Conservation (phyloP, 2,888 invertebrate species). For the Chirona hameri region DNA sequence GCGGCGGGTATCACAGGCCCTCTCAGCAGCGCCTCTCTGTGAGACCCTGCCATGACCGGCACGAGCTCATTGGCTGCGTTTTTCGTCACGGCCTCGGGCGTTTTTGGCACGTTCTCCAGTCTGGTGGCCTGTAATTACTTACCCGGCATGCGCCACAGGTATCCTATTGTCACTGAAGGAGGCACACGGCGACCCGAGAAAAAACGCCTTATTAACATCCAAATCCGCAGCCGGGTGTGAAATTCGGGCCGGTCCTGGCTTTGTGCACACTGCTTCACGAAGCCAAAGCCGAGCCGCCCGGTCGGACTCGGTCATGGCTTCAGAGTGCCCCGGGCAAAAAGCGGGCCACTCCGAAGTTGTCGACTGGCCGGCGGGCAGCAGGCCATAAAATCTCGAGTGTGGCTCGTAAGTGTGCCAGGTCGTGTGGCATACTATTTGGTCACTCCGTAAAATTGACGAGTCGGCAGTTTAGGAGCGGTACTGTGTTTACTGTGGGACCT, state of each 20-base stretch:
- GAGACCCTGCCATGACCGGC: not conserved
- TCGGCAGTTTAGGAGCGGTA: not conserved
- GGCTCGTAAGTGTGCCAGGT: not conserved
- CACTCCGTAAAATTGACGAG: constrained; percentile 3
- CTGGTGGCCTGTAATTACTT: constrained; percentile 22
- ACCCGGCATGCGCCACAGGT: constrained; percentile 12
- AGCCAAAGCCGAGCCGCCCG: not conserved
- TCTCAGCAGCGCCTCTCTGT: not conserved
- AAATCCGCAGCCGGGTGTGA: constrained; percentile 1
- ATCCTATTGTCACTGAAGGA: constrained; percentile 6
- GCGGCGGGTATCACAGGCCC: too few species aligned
- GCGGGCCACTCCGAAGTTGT: not conserved
- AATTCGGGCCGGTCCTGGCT: not conserved
- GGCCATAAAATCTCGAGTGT: constrained; percentile 8
- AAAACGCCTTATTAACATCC: constrained; percentile 23
- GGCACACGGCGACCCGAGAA: not conserved
- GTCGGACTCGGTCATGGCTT: not conserved
- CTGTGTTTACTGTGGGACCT: constrained; percentile 4
- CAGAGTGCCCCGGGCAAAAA: not conserved
- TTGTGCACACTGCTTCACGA: not conserved
- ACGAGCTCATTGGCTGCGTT: not conserved
- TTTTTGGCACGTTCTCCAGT: not conserved
- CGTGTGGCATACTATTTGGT: not conserved
- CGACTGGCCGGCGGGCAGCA: not conserved
- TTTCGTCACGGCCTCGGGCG: not conserved